Evolutionary conservation across 2,888 invertebrate genomes (phyloP), one percentile per base, ranked within the genome.

Genomic region (Conchocele bisecta): DNA sequence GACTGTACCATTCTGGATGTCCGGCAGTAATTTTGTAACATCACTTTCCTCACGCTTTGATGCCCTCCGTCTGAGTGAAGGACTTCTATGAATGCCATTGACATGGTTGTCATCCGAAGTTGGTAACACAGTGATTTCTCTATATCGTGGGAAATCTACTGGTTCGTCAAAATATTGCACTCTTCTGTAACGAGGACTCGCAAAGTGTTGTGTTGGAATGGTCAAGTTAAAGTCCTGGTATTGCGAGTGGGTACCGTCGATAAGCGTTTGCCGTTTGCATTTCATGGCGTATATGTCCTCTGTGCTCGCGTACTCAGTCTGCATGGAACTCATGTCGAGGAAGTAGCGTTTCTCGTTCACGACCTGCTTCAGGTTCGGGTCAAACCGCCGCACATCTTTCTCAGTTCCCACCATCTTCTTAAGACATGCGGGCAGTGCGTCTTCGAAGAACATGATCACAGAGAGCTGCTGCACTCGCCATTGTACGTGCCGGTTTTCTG

Each of bases 381-480:
- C 81, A 59, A 69, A 84, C 17, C 79, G 68, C 20, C 73, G 65
- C 4, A 81, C 73, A 33, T 54, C 42, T 35, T 79, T 81, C 22
- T 68, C 60, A 42, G 61, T 63, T 4, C 82, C 82, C 17, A 77
- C 71, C 15, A 65, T 59, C 26, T 66, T 69, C 29, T 65, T 66
- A 31, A 75, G 60, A 31, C 61, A 73, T 20, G 66, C 29, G 35
- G 68, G 76, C 9, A 83, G 54, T 6, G 79, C 66, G 28, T 76
- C 79, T 58, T 84, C 84, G 11, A 82, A 63, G 50, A 83, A 82
- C n/a, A 81, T 56, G n/a, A 82, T 79, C 13, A 84, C 70, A 0
- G 84, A 81, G 3, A 84, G 66, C 22, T 80, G 79, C 48, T 84
- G 84, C 9, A 84, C 71, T 2, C 82, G 75, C 82, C 84, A 83